Evolutionary conservation across 2,113 vertebrate genomes (phyloP).

Genomic region (Chiloscyllium plagiosum): DNA sequence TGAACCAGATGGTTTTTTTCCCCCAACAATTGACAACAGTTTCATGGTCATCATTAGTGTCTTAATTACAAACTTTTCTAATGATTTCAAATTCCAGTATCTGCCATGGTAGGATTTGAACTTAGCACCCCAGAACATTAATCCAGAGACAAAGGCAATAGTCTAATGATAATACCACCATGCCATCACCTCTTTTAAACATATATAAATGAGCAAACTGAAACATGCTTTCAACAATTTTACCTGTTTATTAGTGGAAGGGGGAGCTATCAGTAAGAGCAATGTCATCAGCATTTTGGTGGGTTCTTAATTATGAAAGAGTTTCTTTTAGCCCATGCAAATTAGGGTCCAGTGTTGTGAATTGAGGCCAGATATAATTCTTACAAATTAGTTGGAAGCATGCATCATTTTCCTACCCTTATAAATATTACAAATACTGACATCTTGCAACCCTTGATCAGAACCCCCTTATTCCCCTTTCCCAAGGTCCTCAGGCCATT

Average conservation of each 20-base stretch:
- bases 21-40: no score
- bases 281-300: not conserved
- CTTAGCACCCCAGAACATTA: no score
- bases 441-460: not conserved
- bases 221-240: not conserved
- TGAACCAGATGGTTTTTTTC: no score
- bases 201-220: not conserved
- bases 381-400: not conserved
- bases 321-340: not conserved
- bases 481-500: not conserved
- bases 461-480: not conserved
- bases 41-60: no score
- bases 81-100: no score
- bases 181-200: not conserved
- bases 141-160: no score
- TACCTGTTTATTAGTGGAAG: not conserved
- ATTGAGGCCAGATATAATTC: not conserved
- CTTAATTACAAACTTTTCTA: no score
- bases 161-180: no score
- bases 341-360: not conserved
- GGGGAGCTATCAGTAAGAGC: not conserved
- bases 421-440: not conserved
- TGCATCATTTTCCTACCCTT: not conserved
- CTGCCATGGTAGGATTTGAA: no score
- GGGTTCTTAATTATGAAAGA: not conserved